phyloP scores from a whole-genome alignment of 2,888 invertebrate genomes.

The Melitaea athalia region DNA sequence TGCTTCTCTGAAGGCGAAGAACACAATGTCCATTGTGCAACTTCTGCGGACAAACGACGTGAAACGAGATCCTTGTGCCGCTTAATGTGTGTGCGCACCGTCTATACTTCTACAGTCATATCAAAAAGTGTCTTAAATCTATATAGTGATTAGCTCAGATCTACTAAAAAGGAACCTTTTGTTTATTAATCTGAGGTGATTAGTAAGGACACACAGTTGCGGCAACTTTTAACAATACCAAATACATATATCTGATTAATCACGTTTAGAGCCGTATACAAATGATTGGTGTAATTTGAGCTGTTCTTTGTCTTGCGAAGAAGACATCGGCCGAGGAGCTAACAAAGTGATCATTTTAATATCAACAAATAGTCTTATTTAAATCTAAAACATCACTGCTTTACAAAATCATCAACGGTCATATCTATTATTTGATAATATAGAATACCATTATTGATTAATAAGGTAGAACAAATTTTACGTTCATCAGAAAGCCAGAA shows the following conservation, averaged over 20 bases:
- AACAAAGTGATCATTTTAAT: conserved; percentile 60
- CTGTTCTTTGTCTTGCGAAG: conserved; percentile 55
- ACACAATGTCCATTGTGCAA: conserved; percentile 74
- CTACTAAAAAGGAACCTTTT: too few relatives aligned
- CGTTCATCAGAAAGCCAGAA: not conserved
- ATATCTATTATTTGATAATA: not conserved
- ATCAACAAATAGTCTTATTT: conserved; percentile 45
- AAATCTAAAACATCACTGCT: conserved; percentile 28
- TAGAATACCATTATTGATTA: not conserved
- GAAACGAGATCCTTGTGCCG: conserved; percentile 60
- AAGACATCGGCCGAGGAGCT: conserved; percentile 55
- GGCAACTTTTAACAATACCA: not conserved
- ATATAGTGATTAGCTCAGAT: too few relatives aligned
- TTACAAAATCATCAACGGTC: not conserved
- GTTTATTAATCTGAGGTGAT: too few relatives aligned
- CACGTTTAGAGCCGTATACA: conserved; percentile 1
- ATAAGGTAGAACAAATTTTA: not conserved
- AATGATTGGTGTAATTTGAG: conserved; percentile 40
- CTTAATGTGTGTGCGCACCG: conserved; percentile 39
- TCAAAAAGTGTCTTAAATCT: conserved; percentile 25
- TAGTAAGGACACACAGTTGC: not conserved
- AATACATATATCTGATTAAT: not conserved
- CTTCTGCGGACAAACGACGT: conserved; percentile 52
- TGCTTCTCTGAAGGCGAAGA: conserved; percentile 55
- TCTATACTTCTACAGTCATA: conserved; percentile 12